phyloP scores from a whole-genome alignment of 2,888 invertebrate genomes.

The Phortica okadai region DNA sequence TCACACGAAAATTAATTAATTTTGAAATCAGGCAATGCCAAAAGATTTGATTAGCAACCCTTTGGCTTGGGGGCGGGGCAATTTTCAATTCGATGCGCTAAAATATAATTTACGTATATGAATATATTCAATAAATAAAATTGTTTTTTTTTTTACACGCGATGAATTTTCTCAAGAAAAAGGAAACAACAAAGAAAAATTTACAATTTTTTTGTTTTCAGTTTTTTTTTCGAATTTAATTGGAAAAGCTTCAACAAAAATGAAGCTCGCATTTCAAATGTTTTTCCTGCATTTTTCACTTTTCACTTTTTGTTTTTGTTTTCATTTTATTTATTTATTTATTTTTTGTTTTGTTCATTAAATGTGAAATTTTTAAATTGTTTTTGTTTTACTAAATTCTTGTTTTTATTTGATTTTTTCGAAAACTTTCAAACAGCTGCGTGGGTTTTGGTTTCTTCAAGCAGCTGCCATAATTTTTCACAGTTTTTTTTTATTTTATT shows the following conservation, averaged over 20 bases:
- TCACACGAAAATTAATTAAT: neutral
- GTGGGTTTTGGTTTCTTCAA: slow-evolving; percentile 21
- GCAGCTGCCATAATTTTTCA: neutral
- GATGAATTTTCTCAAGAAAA: neutral
- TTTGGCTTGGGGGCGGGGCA: slow-evolving; percentile 6
- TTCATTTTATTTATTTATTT: slow-evolving; percentile 46
- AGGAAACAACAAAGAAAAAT: neutral
- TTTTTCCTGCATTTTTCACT: slow-evolving; percentile 33
- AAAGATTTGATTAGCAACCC: neutral
- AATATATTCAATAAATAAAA: slow-evolving; percentile 10
- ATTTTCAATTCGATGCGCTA: slow-evolving; percentile 18
- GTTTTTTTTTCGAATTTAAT: neutral
- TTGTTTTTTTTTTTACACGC: slow-evolving; percentile 1
- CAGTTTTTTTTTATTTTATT: slow-evolving; percentile 5
- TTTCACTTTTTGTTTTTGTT: slow-evolving; percentile 40
- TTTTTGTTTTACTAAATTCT: slow-evolving; percentile 46
- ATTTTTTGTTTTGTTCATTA: slow-evolving; percentile 20
- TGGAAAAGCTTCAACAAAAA: slow-evolving; percentile 5
- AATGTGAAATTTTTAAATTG: neutral
- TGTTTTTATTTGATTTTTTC: slow-evolving; percentile 33
- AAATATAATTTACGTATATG: slow-evolving; percentile 10
- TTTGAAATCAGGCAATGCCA: slow-evolving; percentile 27
- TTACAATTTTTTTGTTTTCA: neutral
- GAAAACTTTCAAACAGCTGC: slow-evolving; percentile 17
- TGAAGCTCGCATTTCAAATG: slow-evolving; percentile 15